Evolutionary conservation across 2,888 invertebrate species (phyloP).

Genomic region (Spialia ferax): DNA sequence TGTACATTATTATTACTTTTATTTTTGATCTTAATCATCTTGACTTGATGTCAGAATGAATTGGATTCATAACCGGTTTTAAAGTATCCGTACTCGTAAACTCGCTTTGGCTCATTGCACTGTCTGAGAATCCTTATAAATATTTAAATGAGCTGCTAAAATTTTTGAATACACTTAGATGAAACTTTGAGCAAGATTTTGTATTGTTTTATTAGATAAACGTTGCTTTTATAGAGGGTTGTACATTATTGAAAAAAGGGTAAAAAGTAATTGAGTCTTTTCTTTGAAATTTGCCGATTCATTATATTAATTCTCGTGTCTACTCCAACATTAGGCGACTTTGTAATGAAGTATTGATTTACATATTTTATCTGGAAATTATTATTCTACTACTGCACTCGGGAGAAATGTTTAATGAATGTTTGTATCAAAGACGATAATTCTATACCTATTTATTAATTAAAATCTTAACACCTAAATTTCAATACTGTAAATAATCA

Average conservation of each 20-base stretch:
- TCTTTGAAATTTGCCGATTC: not conserved
- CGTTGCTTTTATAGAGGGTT: not conserved
- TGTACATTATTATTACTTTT: not conserved
- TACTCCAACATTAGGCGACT: too few species aligned
- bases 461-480: constrained; percentile 49
- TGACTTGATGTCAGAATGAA: not conserved
- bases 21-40: not conserved
- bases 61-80: not conserved
- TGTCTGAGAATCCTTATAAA: constrained; percentile 23
- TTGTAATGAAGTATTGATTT: too few species aligned
- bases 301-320: too few species aligned
- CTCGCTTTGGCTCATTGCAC: constrained; percentile 10
- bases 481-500: constrained; percentile 53
- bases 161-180: not conserved
- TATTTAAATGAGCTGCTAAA: constrained; percentile 17
- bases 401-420: too few species aligned
- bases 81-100: not conserved
- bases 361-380: too few species aligned
- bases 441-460: constrained; percentile 45
- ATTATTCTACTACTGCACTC: too few species aligned
- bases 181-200: not conserved
- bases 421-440: too few species aligned
- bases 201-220: constrained; percentile 1
- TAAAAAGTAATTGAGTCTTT: not conserved
- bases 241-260: not conserved